Evolutionary conservation across 1,140 invertebrate genomes (phyloP).

Genomic region (Megathymus violae): DNA sequence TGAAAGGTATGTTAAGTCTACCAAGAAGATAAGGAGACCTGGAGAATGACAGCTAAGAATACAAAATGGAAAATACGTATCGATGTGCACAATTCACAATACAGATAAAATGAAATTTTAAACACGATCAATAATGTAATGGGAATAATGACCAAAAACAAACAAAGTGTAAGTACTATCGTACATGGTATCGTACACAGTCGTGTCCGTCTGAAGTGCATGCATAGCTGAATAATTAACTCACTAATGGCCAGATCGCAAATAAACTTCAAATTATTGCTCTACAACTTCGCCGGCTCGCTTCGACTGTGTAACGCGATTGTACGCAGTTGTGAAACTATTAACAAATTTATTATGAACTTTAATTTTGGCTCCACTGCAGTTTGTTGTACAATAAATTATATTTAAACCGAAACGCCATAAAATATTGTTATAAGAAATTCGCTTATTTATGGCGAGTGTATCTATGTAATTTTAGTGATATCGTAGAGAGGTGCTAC

Average conservation of each 20-base stretch:
- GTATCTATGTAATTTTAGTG: neutral
- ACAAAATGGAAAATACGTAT: too few species aligned
- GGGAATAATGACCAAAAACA: slow-evolving; percentile 31
- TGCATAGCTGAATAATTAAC: slow-evolving; percentile 75
- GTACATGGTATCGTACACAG: slow-evolving; percentile 46
- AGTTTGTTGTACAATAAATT: slow-evolving; percentile 3
- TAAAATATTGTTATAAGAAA: too few species aligned
- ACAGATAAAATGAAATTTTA: slow-evolving; percentile 1
- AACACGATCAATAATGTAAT: slow-evolving; percentile 6
- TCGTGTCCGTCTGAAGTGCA: slow-evolving; percentile 48
- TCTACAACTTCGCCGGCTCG: slow-evolving; percentile 45
- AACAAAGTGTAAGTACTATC: slow-evolving; percentile 49
- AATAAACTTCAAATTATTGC: slow-evolving; percentile 79
- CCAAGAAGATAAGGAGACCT: too few species aligned
- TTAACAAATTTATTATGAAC: slow-evolving; percentile 9
- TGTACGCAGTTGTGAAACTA: slow-evolving; percentile 13
- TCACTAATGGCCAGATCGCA: slow-evolving; percentile 73
- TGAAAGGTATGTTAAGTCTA: too few species aligned
- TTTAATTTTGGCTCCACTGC: neutral
- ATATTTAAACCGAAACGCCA: neutral
- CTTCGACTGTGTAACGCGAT: slow-evolving; percentile 47
- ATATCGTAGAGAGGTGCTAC: slow-evolving; percentile 21
- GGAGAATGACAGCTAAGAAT: too few species aligned
- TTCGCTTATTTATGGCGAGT: too few species aligned
- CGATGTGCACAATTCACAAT: neutral